Base-by-base conservation (phyloP, 92 coral and sea anemone genomes). In the Chrysogorgia sp. region DNA sequence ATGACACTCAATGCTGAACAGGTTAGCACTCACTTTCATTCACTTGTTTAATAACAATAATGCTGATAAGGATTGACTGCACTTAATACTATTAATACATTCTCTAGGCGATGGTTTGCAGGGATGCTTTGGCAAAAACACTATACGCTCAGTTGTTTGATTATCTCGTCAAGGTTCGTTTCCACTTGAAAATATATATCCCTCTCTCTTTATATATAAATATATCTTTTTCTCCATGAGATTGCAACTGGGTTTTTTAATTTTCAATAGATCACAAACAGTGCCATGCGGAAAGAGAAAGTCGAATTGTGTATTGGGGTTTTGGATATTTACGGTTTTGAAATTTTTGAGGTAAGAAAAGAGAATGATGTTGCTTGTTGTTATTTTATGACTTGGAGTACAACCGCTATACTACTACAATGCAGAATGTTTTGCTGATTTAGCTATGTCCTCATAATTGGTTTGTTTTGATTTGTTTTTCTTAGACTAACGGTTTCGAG, bases 321-420 rank as follows among this genome's bases (percentile, higher is more conserved):
- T 17, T 85, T 92, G 30, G 97, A 92, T 30, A 92, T 92, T 63
- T 92, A 92, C 71, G 97, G 97, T 24, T 92, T 92, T 70, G 97
- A 92, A 81, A 91, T 89, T 33, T 92, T 92, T 81, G 86, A 90
- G 88, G 96, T 90, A 57, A 30, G 47, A 1, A 20, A 58, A 58
- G 32, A 58, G 17, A 2, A 10, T 25, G 12, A 8, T 1, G 2
- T 2, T 58, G 2, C 10, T 22, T 1, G 31, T 9, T 58, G 24
- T 58, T 58, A 20, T 8, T 19, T 58, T 19, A 58, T 25, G 9
- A 10, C 15, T 58, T 20, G 63, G 23, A 8, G 23, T 20, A 19
- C 63, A 3, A 4, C n/a, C n/a, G 58, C 5, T 3, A 2, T 52
- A 26, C 23, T 2, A 19, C 23, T 2, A 26, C 23, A 26, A 52